Conservation (phyloP, 2,113 vertebrate genomes). For the Coptodon bakossiorum region DNA sequence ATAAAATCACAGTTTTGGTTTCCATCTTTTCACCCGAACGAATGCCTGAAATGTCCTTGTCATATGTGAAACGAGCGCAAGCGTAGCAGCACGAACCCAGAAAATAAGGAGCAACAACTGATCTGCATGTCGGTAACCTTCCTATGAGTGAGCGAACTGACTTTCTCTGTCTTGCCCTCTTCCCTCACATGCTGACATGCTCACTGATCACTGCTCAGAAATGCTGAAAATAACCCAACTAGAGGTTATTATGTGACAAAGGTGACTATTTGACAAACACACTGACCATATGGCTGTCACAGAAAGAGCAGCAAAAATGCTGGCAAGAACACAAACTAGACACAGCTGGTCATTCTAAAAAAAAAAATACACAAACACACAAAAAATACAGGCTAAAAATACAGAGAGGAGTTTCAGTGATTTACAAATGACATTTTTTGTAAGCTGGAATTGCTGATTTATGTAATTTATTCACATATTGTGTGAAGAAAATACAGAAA, state of each 20-base stretch:
- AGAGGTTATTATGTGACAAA: constrained; percentile 29
- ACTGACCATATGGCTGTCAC: constrained; percentile 52
- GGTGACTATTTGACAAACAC: constrained; percentile 20
- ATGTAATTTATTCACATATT: not conserved
- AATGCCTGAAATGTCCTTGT: not conserved
- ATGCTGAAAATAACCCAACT: constrained; percentile 12
- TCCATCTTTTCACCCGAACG: not conserved
- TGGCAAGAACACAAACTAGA: constrained; percentile 24
- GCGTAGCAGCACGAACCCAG: not conserved
- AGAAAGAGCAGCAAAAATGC: not conserved
- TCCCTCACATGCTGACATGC: not conserved
- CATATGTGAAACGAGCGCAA: not conserved
- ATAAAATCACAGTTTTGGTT: not conserved
- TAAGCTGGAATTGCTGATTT: not conserved
- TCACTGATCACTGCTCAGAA: not conserved
- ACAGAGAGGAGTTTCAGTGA: not conserved
- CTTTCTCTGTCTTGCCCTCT: not conserved
- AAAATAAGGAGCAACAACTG: not conserved
- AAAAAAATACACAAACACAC: not conserved
- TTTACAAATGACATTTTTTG: not conserved
- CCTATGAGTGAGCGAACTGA: not conserved
- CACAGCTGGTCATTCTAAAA: constrained; percentile 15
- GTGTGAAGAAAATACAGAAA: not conserved
- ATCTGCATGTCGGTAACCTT: not conserved
- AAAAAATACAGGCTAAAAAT: not conserved